Evolutionary conservation across 1,140 invertebrate species (phyloP).

Genomic region (Antheraea pernyi): DNA sequence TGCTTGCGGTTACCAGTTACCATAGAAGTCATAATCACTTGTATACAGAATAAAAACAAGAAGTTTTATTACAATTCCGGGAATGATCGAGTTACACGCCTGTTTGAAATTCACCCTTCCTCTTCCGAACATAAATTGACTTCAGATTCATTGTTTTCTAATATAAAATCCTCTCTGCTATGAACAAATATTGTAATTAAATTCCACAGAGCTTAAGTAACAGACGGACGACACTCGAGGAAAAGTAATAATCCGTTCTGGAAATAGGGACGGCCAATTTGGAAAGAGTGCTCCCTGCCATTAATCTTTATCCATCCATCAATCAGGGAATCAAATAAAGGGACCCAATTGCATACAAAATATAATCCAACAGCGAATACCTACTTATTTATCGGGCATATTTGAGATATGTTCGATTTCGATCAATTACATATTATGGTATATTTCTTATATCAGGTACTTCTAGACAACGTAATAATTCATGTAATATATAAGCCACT

Average conservation of each 20-base stretch:
- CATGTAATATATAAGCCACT: no score
- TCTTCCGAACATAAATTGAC: constrained; percentile 26
- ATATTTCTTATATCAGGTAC: no score
- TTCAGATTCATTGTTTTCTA: constrained; percentile 36
- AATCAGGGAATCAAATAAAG: constrained; percentile 23
- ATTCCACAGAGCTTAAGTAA: constrained; percentile 22
- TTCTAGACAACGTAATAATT: no score
- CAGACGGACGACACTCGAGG: constrained; percentile 19
- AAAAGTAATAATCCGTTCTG: constrained; percentile 47
- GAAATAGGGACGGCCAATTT: constrained; percentile 42
- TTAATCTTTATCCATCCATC: constrained; percentile 52
- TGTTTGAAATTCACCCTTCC: constrained; percentile 20
- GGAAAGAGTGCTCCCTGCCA: constrained; percentile 44
- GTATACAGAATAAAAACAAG: background rate
- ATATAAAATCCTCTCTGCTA: constrained; percentile 27
- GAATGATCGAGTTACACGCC: constrained; percentile 6
- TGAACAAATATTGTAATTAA: constrained; percentile 44
- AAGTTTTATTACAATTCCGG: constrained; percentile 13
- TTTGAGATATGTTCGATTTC: background rate
- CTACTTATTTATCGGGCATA: background rate
- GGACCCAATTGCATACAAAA: background rate
- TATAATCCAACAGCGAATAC: background rate
- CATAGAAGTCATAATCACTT: background rate
- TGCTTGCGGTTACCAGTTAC: no score
- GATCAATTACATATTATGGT: background rate